Base-by-base conservation (phyloP, 2,888 invertebrate species). In the Calameuta filiformis region DNA sequence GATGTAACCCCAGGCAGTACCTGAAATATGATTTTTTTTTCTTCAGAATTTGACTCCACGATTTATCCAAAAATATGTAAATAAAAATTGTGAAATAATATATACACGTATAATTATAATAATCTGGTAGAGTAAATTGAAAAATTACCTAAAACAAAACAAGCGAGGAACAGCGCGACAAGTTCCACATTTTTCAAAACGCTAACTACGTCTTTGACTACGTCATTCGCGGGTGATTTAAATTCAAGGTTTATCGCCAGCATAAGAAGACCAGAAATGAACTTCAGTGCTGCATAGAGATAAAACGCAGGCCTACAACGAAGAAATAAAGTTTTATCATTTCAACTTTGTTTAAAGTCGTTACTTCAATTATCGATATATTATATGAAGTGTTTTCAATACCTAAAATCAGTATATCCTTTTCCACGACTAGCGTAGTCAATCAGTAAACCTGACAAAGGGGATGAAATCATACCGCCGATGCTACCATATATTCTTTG, bases 1-100 rank as follows among this genome's bases (percentile, higher is more conserved):
- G 84, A 96, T 94, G 91, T 95, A 96, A 68, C 96, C 96, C 96
- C 96, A 96, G n/a, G 95, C 95, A 34, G 95, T 95, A 56, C 96
- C 96, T 96, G 91, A 12, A 92, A 80, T 79, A 40, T 40, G 23
- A 56, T 23, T 23, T 23, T 23, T 23, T 23, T 56, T 23, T 56
- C 15, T 40, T 15, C 23, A 40, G 37, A 15, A 37, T 35, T 15
- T 37, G 15, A 4, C 1, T 4, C 15, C 4, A 4, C 4, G 37
- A 37, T 15, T 15, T 37, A 12, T 15, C 4, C 15, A 37, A 37
- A 37, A 0, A 37, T 37, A 37, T 15, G 4, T 6, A 40, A 40
- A 40, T 40, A 40, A 40, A 15, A 40, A 40, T 40, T 40, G 4
- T 40, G 23, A 23, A 23, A 15, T 40, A 6, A 40, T 40, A 40